Conservation (phyloP, 2,113 vertebrate genomes). For the Mixornis gularis region DNA sequence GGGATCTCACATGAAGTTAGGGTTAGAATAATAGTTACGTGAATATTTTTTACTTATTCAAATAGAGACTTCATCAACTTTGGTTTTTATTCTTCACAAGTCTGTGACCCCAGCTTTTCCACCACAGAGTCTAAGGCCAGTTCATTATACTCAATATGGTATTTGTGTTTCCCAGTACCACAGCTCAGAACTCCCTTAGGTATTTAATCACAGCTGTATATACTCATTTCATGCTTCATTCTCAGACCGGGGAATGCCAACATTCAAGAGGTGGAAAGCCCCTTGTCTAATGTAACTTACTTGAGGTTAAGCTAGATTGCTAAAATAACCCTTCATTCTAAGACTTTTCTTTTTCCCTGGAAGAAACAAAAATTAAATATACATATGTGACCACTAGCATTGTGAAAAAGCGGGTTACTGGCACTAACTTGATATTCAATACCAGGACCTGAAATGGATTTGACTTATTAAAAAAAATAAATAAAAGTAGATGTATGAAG, state of each 20-base stretch:
- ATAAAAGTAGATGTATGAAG: not conserved
- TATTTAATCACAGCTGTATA: slow-evolving; percentile 25
- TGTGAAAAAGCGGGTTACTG: not conserved
- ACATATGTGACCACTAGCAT: not conserved
- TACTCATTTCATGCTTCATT: not conserved
- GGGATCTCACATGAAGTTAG: not conserved
- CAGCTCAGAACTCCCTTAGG: not conserved
- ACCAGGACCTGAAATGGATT: not conserved
- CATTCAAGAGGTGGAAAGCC: not conserved
- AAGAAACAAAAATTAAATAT: slow-evolving; percentile 1
- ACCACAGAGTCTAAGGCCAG: not conserved
- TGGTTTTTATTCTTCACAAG: not conserved
- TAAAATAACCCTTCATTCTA: slow-evolving; percentile 15
- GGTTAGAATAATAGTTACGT: not conserved
- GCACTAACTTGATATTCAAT: not conserved
- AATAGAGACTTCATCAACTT: not conserved
- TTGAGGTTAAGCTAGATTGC: slow-evolving; percentile 20
- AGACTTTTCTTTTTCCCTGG: not conserved
- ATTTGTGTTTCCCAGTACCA: not conserved
- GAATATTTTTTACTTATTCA: not conserved
- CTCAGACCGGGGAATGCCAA: not conserved
- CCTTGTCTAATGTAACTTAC: not conserved
- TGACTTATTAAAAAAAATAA: not conserved
- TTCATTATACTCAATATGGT: not conserved
- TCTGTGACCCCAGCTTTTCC: not conserved